Evolutionary conservation across 2,797 vertebrate genomes (phyloP).

Genomic region (Sylvia borin): DNA sequence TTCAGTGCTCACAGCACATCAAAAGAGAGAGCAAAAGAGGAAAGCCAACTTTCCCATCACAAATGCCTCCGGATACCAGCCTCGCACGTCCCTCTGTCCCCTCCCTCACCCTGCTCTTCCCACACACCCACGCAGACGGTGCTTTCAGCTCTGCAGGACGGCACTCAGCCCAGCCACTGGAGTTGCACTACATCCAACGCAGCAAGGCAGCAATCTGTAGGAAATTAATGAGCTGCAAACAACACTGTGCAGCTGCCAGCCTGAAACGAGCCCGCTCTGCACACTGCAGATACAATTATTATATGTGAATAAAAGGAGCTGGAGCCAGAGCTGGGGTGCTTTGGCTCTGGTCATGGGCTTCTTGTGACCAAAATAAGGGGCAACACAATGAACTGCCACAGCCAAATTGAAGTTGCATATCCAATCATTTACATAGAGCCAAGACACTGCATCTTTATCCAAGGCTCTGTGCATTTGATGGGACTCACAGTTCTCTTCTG

Average conservation of each 20-base stretch:
- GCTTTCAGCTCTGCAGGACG: background rate
- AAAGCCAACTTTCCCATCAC: background rate
- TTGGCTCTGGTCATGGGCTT: background rate
- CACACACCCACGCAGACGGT: accelerated
- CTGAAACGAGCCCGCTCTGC: background rate
- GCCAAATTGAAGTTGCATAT: background rate
- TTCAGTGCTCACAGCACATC: background rate
- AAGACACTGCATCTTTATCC: background rate
- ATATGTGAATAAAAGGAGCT: slow-evolving; percentile 27
- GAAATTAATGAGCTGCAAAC: slow-evolving; percentile 66
- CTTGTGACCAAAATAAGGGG: slow-evolving; percentile 42
- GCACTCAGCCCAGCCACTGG: background rate
- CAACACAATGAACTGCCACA: background rate
- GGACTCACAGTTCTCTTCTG: background rate
- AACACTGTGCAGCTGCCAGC: slow-evolving; percentile 47
- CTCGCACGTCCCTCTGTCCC: accelerated
- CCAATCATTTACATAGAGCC: background rate
- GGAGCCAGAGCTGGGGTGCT: background rate
- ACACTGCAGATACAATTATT: slow-evolving; percentile 27
- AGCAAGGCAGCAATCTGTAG: slow-evolving; percentile 52
- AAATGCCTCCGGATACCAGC: background rate
- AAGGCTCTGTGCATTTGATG: background rate
- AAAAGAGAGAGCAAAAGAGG: background rate
- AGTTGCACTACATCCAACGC: background rate
- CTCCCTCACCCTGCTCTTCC: background rate